Evolutionary conservation across 1,140 invertebrate species (phyloP), one percentile per base, ranked within the genome.

Genomic region (Aphelenchoides fujianensis): DNA sequence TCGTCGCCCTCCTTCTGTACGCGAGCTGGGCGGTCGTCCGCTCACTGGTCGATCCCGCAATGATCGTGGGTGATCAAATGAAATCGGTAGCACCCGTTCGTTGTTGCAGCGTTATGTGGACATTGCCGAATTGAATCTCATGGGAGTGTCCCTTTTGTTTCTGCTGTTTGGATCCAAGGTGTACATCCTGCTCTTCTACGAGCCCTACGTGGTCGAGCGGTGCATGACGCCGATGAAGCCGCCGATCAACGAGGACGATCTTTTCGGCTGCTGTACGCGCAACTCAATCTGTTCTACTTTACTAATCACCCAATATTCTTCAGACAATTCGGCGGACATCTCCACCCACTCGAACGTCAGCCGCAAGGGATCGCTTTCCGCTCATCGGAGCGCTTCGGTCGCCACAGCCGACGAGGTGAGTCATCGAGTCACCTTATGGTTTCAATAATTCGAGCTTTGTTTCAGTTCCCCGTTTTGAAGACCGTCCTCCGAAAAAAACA

Each of bases 101-200:
- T 55, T 48, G n/a, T n/a, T 78, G 53, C 32, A 83, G 67, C 68
- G 79, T 35, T 64, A 77, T 37, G 64, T 82, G n/a, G 68, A 80
- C 27, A 69, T 84, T n/a, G 31, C 81, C 12, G 80, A 84, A 66
- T 66, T 82, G 9, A 30, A 85, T 53, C 27, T 82, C 5, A 74
- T 63, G 59, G 82, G 68, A 27, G 73, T 75, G 37, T 70, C 81
- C 23, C 72, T 82, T 28, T 70, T 82, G 36, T 70, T 53, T 27
- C 78, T 82, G 59, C 62, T 82, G 9, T 82, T 82, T 62, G 82
- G 82, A 9, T 81, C 81, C 2, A 82, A 82, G 53, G 71, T 82
- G 34, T 82, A 82, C 72, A 83, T 82, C 71, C 74, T 82, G 32
- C 74, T 82, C 1, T 78, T 74, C 32, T 82, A 83, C 63, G 82